A percentile compares a stretch with the other conserved stretches of the same genome.
phyloP scores from a whole-genome alignment of 2,888 invertebrate genomes.

The Rhamnusium bicolor region DNA sequence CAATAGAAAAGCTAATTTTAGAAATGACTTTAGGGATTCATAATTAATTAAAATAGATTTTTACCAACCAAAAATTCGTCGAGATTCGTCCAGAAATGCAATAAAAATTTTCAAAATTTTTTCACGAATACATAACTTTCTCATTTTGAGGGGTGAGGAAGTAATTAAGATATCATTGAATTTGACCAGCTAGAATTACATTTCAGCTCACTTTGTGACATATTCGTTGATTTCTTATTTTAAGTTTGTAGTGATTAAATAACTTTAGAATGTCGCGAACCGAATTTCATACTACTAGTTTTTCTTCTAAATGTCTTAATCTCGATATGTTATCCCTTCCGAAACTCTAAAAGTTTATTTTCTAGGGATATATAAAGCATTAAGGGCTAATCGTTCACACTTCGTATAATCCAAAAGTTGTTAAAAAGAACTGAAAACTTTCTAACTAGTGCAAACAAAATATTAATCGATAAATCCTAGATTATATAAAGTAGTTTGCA shows the following conservation, averaged over 20 bases:
- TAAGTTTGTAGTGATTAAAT: neutral
- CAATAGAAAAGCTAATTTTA: too few species aligned
- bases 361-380: slow-evolving; percentile 21
- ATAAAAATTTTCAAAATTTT: too few species aligned
- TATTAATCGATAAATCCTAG: neutral
- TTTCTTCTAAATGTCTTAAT: slow-evolving; percentile 10
- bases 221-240: neutral
- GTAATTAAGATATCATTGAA: too few species aligned
- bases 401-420: slow-evolving; percentile 15
- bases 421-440: slow-evolving; percentile 24
- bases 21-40: too few species aligned
- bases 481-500: neutral
- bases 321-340: slow-evolving; percentile 23
- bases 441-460: slow-evolving; percentile 7
- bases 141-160: too few species aligned
- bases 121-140: too few species aligned
- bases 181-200: too few species aligned
- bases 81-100: too few species aligned
- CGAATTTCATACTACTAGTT: neutral
- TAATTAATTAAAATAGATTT: too few species aligned
- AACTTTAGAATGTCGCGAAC: neutral
- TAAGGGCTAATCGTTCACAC: slow-evolving; percentile 24
- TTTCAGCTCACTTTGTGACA: too few species aligned
- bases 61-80: too few species aligned
- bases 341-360: slow-evolving; percentile 19